Evolutionary conservation across 92 coral and sea anemone species (phyloP).

Genomic region (Palythoa grandiflora): DNA sequence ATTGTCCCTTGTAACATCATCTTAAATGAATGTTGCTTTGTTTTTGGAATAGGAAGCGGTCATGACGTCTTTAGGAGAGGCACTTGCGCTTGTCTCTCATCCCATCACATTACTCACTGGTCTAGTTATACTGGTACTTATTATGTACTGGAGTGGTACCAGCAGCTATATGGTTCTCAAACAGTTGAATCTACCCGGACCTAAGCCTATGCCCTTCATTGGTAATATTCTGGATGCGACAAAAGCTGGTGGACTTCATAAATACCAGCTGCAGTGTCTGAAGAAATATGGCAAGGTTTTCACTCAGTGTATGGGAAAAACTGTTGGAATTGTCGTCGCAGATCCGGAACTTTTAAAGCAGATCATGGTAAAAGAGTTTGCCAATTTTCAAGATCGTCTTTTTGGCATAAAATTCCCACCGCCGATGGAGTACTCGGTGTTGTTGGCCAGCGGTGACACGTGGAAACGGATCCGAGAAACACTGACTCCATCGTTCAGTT

Average conservation of each 20-base stretch:
- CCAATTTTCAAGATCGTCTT: conserved; percentile 41
- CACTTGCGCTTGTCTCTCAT: neutral
- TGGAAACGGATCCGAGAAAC: conserved; percentile 35
- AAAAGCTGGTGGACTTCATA: conserved; percentile 36
- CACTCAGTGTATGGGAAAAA: conserved; percentile 34
- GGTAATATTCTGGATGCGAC: conserved; percentile 33
- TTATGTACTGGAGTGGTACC: conserved; percentile 40
- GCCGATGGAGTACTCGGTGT: conserved; percentile 48
- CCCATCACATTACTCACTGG: conserved; percentile 36
- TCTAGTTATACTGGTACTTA: neutral
- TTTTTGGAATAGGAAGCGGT: neutral
- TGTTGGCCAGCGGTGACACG: conserved; percentile 32
- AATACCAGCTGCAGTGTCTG: conserved; percentile 27
- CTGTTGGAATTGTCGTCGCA: conserved; percentile 36
- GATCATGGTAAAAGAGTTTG: conserved; percentile 34
- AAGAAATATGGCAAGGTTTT: conserved; percentile 36
- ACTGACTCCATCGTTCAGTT: conserved; percentile 38
- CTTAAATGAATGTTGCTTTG: too few species aligned
- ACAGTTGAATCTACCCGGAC: conserved; percentile 36
- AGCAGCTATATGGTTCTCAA: conserved; percentile 25
- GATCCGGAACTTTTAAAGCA: conserved; percentile 40
- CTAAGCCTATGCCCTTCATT: conserved; percentile 23
- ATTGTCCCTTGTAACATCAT: too few species aligned
- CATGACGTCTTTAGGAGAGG: conserved; percentile 15
- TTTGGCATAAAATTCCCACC: conserved; percentile 45